Percentiles rank a stretch among this genome's conserved stretches.
Evolutionary conservation across 2,888 invertebrate genomes (phyloP).

Genomic region (Drosophila rubida): DNA sequence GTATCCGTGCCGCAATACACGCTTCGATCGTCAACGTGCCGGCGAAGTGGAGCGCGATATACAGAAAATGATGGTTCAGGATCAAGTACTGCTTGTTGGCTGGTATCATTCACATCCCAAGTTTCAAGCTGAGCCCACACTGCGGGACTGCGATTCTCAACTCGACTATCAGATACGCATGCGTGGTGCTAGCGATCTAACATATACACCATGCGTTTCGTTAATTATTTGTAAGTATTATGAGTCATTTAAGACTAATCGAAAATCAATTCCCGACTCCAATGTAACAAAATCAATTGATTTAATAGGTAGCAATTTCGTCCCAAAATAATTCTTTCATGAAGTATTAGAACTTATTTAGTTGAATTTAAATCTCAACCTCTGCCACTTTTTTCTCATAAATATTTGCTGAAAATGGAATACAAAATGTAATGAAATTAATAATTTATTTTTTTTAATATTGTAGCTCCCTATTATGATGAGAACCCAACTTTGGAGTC

Average conservation of each 20-base stretch:
- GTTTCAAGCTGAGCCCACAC: conserved; percentile 94
- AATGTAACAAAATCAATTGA: too few relatives aligned
- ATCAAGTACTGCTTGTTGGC: conserved; percentile 93
- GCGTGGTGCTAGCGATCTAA: conserved; percentile 95
- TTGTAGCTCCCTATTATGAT: conserved; percentile 92
- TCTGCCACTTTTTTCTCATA: too few relatives aligned
- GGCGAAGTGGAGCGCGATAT: conserved; percentile 92
- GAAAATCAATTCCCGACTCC: too few relatives aligned
- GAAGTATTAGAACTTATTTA: too few relatives aligned
- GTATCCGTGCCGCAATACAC: conserved; percentile 94
- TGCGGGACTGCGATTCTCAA: conserved; percentile 95
- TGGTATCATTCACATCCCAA: conserved; percentile 98
- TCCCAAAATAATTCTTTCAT: too few relatives aligned
- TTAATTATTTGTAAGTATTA: conserved; percentile 93
- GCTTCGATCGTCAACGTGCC: conserved; percentile 91
- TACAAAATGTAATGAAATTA: neutral
- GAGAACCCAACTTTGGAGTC: conserved; percentile 93
- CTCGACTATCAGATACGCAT: conserved; percentile 97
- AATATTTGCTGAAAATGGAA: too few relatives aligned
- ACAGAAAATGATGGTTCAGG: conserved; percentile 92
- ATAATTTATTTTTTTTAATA: neutral
- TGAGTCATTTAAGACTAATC: too few relatives aligned
- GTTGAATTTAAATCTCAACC: too few relatives aligned
- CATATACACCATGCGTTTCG: conserved; percentile 97
- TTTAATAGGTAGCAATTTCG: too few relatives aligned